These are phyloP conservation scores for Muschampia plurimacula DNA, from an alignment of 2,888 invertebrate genomes.

Conservation along the genomic window DNA sequence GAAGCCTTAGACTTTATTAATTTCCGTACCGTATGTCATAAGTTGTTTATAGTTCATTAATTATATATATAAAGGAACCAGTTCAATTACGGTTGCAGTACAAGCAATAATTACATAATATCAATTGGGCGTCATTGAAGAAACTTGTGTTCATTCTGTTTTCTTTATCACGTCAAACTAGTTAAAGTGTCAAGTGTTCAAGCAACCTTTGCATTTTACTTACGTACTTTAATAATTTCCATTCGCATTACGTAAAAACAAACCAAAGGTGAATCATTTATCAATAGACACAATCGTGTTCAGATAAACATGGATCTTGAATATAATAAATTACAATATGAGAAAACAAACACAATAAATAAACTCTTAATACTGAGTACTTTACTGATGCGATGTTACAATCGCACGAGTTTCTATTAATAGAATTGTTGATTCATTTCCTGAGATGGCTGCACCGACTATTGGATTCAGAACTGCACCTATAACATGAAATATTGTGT, in stretches of 20 bases:
- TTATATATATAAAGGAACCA: background rate
- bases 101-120: background rate
- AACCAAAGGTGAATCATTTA: constrained; percentile 3
- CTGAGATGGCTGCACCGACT: constrained; percentile 27
- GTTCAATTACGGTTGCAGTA: background rate
- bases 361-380: constrained; percentile 16
- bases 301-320: constrained; percentile 4
- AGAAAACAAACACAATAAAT: constrained; percentile 22
- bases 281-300: constrained; percentile 4
- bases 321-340: constrained; percentile 6
- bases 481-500: background rate
- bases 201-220: background rate
- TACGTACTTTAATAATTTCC: background rate
- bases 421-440: constrained; percentile 32
- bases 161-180: background rate
- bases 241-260: constrained; percentile 13
- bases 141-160: background rate
- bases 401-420: constrained; percentile 20
- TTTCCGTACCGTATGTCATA: constrained; percentile 27
- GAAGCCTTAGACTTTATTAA: constrained; percentile 27
- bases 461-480: constrained; percentile 17
- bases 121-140: background rate
- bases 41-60: constrained; percentile 13
- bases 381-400: constrained; percentile 4
- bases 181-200: background rate